These are phyloP conservation scores for Pristionchus pacificus DNA, from an alignment of 1,140 invertebrate species.

Conservation along the genomic window DNA sequence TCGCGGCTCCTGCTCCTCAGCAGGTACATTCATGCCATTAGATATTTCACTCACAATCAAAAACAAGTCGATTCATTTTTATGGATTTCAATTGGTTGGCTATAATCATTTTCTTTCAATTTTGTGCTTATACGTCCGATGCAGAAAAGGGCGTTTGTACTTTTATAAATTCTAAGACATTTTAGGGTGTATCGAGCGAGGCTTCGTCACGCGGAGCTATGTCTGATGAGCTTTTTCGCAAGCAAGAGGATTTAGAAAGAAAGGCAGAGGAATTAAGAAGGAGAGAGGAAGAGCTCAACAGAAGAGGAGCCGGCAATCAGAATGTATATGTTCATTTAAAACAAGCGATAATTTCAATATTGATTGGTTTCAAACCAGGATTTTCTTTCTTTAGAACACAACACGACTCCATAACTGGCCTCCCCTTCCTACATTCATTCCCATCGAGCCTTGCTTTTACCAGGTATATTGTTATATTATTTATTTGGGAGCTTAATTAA, in stretches of 20 bases:
- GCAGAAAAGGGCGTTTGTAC: no score
- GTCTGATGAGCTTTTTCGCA: constrained; percentile 53
- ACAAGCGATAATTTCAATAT: no score
- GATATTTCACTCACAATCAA: constrained; percentile 3
- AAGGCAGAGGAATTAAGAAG: constrained; percentile 52
- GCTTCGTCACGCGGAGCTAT: constrained; percentile 25
- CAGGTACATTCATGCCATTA: constrained; percentile 7
- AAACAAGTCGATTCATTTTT: no score
- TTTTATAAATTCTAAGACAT: no score
- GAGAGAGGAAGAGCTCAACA: constrained; percentile 54
- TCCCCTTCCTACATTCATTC: constrained; percentile 82
- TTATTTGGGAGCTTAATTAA: background rate
- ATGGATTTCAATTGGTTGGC: no score
- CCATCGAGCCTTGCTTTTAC: constrained; percentile 93
- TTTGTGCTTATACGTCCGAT: no score
- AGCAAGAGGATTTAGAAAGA: constrained; percentile 51
- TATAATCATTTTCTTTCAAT: no score
- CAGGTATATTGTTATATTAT: constrained; percentile 62
- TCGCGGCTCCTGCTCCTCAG: constrained; percentile 37
- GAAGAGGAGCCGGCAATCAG: constrained; percentile 35
- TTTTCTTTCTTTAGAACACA: constrained; percentile 9
- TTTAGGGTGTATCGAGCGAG: no score
- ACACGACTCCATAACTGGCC: constrained; percentile 87
- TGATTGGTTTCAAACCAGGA: no score
- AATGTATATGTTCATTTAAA: background rate